Conservation (phyloP, 2,113 vertebrate species). For the Grantiella picta region DNA sequence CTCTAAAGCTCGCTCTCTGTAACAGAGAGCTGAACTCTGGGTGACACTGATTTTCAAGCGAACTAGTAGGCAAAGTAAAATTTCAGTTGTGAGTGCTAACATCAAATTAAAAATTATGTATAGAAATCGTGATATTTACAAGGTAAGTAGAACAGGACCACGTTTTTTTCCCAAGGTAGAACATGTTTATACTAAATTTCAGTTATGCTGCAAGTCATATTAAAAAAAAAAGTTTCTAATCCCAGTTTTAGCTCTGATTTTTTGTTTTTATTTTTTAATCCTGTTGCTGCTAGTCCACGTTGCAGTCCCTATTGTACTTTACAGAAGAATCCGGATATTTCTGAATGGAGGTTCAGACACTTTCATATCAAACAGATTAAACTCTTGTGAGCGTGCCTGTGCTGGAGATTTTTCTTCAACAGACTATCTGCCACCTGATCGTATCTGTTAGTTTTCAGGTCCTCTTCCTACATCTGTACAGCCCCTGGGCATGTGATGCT, state of each 20-base stretch:
- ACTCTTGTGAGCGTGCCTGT: fast-evolving
- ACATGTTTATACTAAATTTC: neutral
- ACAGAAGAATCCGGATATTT: neutral
- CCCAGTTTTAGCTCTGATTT: neutral
- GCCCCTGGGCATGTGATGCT: neutral
- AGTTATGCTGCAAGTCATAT: neutral
- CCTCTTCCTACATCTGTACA: neutral
- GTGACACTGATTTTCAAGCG: neutral
- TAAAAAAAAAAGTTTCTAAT: neutral
- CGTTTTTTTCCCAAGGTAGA: neutral
- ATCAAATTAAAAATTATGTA: neutral
- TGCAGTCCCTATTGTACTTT: neutral
- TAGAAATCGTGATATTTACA: neutral
- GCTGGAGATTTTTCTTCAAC: neutral
- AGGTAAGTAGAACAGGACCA: neutral
- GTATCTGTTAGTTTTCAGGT: neutral
- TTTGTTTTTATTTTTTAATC: neutral
- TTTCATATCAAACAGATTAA: neutral
- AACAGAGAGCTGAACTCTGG: neutral
- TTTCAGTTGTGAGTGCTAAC: neutral
- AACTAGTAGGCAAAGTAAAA: neutral
- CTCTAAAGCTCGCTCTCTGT: neutral
- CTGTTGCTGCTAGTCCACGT: neutral
- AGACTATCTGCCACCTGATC: fast-evolving
- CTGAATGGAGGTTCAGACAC: neutral